phyloP scores from a whole-genome alignment of 2,113 vertebrate genomes.

The Grus americana region DNA sequence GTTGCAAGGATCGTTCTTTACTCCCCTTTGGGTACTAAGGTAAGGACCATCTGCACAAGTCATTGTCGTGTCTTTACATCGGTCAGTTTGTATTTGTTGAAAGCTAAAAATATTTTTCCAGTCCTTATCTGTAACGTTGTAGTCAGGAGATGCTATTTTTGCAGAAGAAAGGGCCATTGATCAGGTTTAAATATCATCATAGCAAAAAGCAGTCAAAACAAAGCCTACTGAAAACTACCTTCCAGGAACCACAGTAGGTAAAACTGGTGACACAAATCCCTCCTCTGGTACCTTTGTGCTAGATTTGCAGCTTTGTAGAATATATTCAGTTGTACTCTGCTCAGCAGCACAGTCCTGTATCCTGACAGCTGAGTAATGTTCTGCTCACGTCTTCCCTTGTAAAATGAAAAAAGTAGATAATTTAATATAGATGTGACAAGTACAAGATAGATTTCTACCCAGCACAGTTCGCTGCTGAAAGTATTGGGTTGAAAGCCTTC shows the following conservation, averaged over 20 bases:
- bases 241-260: background rate
- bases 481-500: conserved; percentile 24
- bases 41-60: background rate
- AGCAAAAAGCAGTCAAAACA: conserved; percentile 49
- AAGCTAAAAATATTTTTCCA: conserved; percentile 8
- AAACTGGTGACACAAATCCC: conserved; percentile 12
- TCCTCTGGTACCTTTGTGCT: conserved; percentile 32
- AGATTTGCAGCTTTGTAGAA: background rate
- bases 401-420: conserved; percentile 72
- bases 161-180: background rate
- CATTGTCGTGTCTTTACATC: background rate
- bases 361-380: conserved; percentile 67
- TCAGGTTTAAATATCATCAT: conserved; percentile 16
- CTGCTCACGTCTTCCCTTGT: conserved; percentile 58
- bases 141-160: background rate
- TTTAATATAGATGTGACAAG: conserved; percentile 70
- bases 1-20: background rate
- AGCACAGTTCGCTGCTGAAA: conserved; percentile 35
- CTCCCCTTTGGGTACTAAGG: background rate
- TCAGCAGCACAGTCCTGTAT: conserved; percentile 26
- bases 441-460: conserved; percentile 50
- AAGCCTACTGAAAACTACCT: conserved; percentile 9
- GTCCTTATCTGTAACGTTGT: background rate
- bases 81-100: background rate
- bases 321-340: conserved; percentile 9